phyloP scores from a whole-genome alignment of 2,113 vertebrate genomes.

The Shinisaurus crocodilurus region DNA sequence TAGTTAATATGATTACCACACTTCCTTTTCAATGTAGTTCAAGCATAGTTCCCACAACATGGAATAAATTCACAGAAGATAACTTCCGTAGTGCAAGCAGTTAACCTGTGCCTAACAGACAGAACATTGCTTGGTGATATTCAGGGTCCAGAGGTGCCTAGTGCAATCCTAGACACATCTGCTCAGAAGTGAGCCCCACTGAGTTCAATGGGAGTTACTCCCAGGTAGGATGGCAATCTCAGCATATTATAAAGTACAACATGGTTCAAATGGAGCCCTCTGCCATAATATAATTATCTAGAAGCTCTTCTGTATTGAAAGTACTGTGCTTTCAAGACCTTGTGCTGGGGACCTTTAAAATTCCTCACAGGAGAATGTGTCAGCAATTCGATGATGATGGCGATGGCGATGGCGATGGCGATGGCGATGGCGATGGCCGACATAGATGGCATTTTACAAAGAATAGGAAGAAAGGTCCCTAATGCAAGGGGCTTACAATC shows the following conservation, averaged over 20 bases:
- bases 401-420: no score
- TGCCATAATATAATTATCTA: neutral
- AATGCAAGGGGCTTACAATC: neutral
- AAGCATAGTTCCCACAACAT: conserved; percentile 28
- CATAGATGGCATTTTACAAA: neutral
- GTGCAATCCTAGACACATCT: neutral
- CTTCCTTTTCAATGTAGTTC: conserved; percentile 47
- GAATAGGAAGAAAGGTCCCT: neutral
- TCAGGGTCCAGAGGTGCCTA: neutral
- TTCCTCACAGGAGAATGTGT: neutral
- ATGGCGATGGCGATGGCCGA: no score
- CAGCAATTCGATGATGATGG: neutral
- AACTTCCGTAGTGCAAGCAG: conserved; percentile 42
- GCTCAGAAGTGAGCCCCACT: neutral
- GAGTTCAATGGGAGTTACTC: neutral
- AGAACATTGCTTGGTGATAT: conserved; percentile 34
- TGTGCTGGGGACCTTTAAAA: neutral
- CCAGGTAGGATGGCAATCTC: neutral
- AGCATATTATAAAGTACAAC: neutral
- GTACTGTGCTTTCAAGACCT: neutral
- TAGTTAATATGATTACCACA: neutral
- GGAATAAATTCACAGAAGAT: conserved; percentile 50
- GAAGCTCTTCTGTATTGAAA: neutral
- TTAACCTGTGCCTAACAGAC: conserved; percentile 31
- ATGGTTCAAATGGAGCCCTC: neutral